Conservation (phyloP, 2,888 invertebrate species). For the Mythimna vitellina region DNA sequence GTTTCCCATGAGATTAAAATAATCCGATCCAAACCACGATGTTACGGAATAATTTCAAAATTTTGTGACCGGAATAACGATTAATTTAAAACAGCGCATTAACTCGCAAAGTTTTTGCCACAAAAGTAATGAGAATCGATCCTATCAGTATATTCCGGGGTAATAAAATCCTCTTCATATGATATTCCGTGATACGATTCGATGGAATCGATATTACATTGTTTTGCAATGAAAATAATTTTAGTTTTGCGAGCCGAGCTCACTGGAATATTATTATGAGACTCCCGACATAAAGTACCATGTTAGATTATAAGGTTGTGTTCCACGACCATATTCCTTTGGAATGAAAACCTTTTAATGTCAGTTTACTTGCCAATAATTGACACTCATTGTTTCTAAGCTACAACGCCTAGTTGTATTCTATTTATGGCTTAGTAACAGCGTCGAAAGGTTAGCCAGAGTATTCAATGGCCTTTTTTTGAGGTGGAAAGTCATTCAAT, state of each 20-base stretch:
- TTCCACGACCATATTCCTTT: slow-evolving; percentile 21
- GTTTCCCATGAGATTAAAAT: slow-evolving; percentile 58
- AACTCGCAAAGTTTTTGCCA: slow-evolving; percentile 58
- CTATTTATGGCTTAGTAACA: slow-evolving; percentile 9
- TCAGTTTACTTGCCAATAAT: slow-evolving; percentile 44
- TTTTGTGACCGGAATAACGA: slow-evolving; percentile 64
- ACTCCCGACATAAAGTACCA: slow-evolving; percentile 36
- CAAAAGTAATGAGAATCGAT: slow-evolving; percentile 57
- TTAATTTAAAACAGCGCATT: slow-evolving; percentile 62
- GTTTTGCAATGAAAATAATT: slow-evolving; percentile 55
- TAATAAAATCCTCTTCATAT: slow-evolving; percentile 53
- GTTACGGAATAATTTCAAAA: slow-evolving; percentile 57
- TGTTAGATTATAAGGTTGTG: slow-evolving; percentile 32
- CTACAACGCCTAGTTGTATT: slow-evolving; percentile 8
- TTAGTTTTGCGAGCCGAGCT: slow-evolving; percentile 34
- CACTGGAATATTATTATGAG: slow-evolving; percentile 41
- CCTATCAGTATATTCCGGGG: slow-evolving; percentile 42
- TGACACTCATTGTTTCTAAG: slow-evolving; percentile 41
- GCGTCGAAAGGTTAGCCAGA: not conserved
- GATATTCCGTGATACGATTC: slow-evolving; percentile 47
- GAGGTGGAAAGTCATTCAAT: too few relatives aligned
- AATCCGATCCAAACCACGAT: slow-evolving; percentile 50
- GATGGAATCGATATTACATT: slow-evolving; percentile 46
- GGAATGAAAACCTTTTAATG: slow-evolving; percentile 33
- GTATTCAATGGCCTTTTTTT: not conserved